A percentile compares a stretch with the other conserved stretches of the same genome.
Evolutionary conservation across 2,113 vertebrate species (phyloP).

Genomic region (Plotosus lineatus): DNA sequence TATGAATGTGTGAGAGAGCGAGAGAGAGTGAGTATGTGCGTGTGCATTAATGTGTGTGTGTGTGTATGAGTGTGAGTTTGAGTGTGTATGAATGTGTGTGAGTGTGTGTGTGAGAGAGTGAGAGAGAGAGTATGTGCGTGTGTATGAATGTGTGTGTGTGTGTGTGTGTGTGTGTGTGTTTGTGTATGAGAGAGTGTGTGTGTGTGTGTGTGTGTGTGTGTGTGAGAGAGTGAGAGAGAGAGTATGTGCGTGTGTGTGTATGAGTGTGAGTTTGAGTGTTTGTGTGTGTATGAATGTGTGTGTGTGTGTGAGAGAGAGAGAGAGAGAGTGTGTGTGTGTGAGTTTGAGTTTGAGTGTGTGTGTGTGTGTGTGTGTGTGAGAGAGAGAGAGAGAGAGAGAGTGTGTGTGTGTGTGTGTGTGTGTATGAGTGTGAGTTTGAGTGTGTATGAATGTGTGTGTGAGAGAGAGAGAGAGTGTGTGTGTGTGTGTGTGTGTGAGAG

Average conservation of each 20-base stretch:
- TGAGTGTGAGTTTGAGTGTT: constrained; percentile 11
- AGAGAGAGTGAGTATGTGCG: neutral
- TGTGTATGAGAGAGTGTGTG: no score
- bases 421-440: constrained; percentile 8
- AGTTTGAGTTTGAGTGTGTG: constrained; percentile 28
- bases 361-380: neutral
- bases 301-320: no score
- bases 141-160: constrained; percentile 13
- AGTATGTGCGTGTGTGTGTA: constrained; percentile 3
- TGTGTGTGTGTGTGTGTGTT: constrained; percentile 22
- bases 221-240: no score
- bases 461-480: no score
- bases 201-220: constrained; percentile 28
- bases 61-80: constrained; percentile 9
- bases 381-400: no score
- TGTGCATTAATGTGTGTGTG: constrained; percentile 30
- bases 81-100: constrained; percentile 11
- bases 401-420: constrained; percentile 29
- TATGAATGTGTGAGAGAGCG: constrained; percentile 21
- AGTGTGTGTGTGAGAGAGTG: constrained; percentile 20
- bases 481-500: constrained; percentile 23
- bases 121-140: no score
- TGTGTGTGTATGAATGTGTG: constrained; percentile 20
- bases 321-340: no score
- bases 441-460: no score